Base-by-base conservation (phyloP, 2,113 vertebrate species). In the Erpornis zantholeuca region DNA sequence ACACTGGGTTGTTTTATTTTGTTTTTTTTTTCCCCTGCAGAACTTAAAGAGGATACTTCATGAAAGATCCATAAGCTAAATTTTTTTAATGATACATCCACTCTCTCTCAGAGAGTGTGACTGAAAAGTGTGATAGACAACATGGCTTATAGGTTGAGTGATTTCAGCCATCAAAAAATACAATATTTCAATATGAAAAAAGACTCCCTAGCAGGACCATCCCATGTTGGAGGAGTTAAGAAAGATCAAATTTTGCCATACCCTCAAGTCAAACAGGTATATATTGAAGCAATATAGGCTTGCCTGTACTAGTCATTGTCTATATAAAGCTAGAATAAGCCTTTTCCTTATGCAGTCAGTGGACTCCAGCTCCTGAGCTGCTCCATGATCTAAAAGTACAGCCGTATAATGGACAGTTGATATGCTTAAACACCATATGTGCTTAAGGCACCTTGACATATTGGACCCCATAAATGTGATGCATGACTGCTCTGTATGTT, bases 1-100 rank as follows among this genome's bases (percentile, higher is more conserved):
- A 63, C 4, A 38, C 6, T 45, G 33, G 1, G 1, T 20, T 49
- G 8, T 56, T 79, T 40, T 40, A 7, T 14, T 63, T 53, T 0
- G 3, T 14, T 1, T 15, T 53, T 1, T 15, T 54, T 64, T 66
- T 3, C 5, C 7, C 9, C 3, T 49, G 11, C 44, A 47, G 24
- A 49, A 33, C 15, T 44, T 53, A 24, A 15, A 31, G 47, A 42
- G 4, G 11, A 35, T 68, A 69, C 2, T 3, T 59, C 15, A 68
- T 64, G 38, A 91, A 81, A 64, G 3, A 29, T 42, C 6, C 10
- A 11, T 47, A 49, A 85, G 1, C 2, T 66, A 4, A 45, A 45
- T 42, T 15, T 69, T 78, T 60, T 14, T 36, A 65, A 45, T n/a
- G 22, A 54, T 78, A 40, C 4, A 64, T 59, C 21, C 16, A 36